Conservation (phyloP, 1,140 invertebrate genomes). For the Camponotus vicinus region DNA sequence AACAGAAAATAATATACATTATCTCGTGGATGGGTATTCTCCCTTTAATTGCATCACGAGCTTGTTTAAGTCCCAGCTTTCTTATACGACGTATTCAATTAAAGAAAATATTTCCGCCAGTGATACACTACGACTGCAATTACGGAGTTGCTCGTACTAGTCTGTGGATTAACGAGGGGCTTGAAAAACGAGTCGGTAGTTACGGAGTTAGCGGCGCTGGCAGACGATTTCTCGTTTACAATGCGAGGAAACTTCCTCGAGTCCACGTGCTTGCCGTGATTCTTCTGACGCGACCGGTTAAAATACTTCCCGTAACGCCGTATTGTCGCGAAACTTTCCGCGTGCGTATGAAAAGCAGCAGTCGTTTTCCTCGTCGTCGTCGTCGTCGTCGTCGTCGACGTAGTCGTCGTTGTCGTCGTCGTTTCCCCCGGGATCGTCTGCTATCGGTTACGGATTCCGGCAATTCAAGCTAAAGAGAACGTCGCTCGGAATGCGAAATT, state of each 20-base stretch:
- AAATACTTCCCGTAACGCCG: constrained; percentile 58
- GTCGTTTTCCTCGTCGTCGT: constrained; percentile 11
- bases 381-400: constrained; percentile 10
- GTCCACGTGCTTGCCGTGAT: constrained; percentile 57
- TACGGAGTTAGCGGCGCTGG: constrained; percentile 53
- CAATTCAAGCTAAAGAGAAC: constrained; percentile 56
- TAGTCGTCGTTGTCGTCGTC: constrained; percentile 5
- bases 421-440: constrained; percentile 27
- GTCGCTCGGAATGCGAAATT: constrained; percentile 67
- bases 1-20: constrained; percentile 44
- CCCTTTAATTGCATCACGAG: constrained; percentile 51
- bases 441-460: constrained; percentile 51
- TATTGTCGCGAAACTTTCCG: constrained; percentile 58
- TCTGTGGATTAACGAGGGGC: constrained; percentile 57
- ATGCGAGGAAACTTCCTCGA: constrained; percentile 55
- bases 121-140: constrained; percentile 60
- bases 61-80: constrained; percentile 52
- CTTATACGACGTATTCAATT: constrained; percentile 58
- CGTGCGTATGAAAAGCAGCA: constrained; percentile 57
- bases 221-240: constrained; percentile 63
- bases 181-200: constrained; percentile 61
- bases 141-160: constrained; percentile 57
- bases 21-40: constrained; percentile 32
- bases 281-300: constrained; percentile 57
- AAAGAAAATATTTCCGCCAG: constrained; percentile 60